Evolutionary conservation across 2,113 vertebrate species (phyloP).

Genomic region (Tiliqua scincoides): DNA sequence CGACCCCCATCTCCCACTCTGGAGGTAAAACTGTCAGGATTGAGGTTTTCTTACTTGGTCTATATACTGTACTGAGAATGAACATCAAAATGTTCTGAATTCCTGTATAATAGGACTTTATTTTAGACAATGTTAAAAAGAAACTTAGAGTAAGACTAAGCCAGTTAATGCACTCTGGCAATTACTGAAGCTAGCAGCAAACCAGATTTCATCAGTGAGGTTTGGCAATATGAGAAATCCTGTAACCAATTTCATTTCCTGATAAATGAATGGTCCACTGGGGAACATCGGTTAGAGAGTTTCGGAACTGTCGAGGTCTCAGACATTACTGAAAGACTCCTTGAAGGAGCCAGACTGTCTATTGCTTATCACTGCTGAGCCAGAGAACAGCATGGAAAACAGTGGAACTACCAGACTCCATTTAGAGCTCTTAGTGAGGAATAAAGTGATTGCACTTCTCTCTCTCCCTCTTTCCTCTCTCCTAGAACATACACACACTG

Average conservation of each 20-base stretch:
- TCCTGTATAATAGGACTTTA: background rate
- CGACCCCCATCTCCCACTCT: background rate
- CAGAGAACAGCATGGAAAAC: constrained; percentile 73
- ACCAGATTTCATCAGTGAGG: constrained; percentile 77
- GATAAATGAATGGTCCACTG: constrained; percentile 79
- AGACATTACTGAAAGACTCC: constrained; percentile 72
- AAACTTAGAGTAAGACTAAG: constrained; percentile 27
- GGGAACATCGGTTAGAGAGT: constrained; percentile 77
- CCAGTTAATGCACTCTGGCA: constrained; percentile 62
- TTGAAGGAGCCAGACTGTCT: constrained; percentile 91
- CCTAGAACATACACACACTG: background rate
- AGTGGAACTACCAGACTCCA: constrained; percentile 69
- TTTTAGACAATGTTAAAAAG: background rate
- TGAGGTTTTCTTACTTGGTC: background rate
- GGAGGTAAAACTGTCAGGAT: constrained; percentile 5
- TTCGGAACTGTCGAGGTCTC: constrained; percentile 75
- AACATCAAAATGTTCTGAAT: background rate
- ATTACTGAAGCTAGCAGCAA: constrained; percentile 65
- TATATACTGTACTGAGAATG: background rate
- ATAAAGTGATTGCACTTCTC: background rate
- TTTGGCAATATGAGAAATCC: constrained; percentile 77
- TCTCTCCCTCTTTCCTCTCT: too few species aligned
- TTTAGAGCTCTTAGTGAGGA: constrained; percentile 18
- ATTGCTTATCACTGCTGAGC: constrained; percentile 82
- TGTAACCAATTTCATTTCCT: constrained; percentile 85